Percentiles rank a stretch among this genome's conserved stretches.
Conservation (phyloP, 1,140 invertebrate genomes). For the Antheraea pernyi region DNA sequence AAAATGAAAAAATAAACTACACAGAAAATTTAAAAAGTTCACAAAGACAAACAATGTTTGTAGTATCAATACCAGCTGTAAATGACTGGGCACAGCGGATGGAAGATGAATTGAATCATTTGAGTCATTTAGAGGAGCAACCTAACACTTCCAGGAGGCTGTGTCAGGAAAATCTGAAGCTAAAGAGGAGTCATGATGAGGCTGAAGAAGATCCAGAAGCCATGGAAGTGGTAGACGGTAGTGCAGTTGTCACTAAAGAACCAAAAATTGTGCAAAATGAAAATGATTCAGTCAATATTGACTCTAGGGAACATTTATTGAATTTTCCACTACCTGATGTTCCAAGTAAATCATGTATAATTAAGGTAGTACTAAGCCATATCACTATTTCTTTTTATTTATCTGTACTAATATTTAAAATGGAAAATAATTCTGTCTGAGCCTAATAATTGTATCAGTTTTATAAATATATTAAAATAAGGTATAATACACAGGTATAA, state of each 20-base stretch:
- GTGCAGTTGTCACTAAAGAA: slow-evolving; percentile 27
- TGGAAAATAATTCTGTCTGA: too few relatives aligned
- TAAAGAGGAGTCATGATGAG: slow-evolving; percentile 68
- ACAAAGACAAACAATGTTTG: slow-evolving; percentile 88
- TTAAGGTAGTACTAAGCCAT: slow-evolving; percentile 80
- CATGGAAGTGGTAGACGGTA: slow-evolving; percentile 56
- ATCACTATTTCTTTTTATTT: too few relatives aligned
- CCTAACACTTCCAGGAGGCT: slow-evolving; percentile 58
- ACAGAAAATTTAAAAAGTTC: slow-evolving; percentile 83
- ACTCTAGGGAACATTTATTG: slow-evolving; percentile 83
- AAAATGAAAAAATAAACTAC: slow-evolving; percentile 83
- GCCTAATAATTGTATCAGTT: too few relatives aligned
- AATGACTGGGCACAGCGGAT: slow-evolving; percentile 88
- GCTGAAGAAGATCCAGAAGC: slow-evolving; percentile 54
- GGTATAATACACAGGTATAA: too few relatives aligned
- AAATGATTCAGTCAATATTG: slow-evolving; percentile 40
- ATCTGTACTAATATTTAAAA: too few relatives aligned
- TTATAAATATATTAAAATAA: too few relatives aligned
- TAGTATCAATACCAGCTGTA: slow-evolving; percentile 90
- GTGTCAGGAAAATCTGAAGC: slow-evolving; percentile 39
- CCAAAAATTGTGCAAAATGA: slow-evolving; percentile 39
- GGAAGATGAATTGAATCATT: slow-evolving; percentile 55
- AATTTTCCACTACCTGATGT: slow-evolving; percentile 89
- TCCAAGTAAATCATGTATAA: slow-evolving; percentile 87
- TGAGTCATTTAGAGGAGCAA: slow-evolving; percentile 56